Base-by-base conservation (phyloP, 2,888 invertebrate species). In the Drosophila anomelani region DNA sequence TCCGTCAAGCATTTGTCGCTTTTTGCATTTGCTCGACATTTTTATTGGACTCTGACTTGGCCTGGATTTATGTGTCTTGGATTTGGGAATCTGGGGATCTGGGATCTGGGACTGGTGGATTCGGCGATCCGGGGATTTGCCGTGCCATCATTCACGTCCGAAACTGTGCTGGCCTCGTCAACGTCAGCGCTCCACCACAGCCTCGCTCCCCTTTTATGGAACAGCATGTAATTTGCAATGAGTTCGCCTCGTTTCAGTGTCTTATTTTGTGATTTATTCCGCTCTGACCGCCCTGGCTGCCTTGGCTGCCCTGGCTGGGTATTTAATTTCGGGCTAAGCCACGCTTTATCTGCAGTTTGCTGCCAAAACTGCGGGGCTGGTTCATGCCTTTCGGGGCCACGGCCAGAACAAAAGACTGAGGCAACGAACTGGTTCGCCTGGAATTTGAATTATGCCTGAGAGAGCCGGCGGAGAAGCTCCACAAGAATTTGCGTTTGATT, bases 41-140 rank as follows among this genome's bases (percentile, higher is more conserved):
- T 88, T 85, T 88, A 85, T 85, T 85, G 88, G 85, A 76, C 73
- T 80, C 85, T 81, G 81, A 81, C 75, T 79, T 88, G 85, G 78
- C 88, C 88, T 81, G 85, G 81, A 76, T 85, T 85, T 73, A 74
- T 62, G 73, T 66, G 61, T 59, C 59, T 77, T 69, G 63, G 53
- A 46, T 44, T 62, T n/a, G 67, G 66, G 46, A 26, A 53, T 66
- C 51, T 36, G 58, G 54, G 34, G 39, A 44, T 63, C 51, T 6
- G 54, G 34, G 39, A 44, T 63, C 51, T 6, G 13, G 36, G 49
- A 61, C 20, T 49, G 41, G 26, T 36, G 49, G 46, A 64, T 51
- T 43, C 51, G 36, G 46, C 59, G 36, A 61, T 61, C 51, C 29
- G 62, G 49, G 62, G 56, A 84, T 85, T 85, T 81, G 81, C 82